Evolutionary conservation across 30 jellyfish, hydroid and myxozoan genomes (phyloP).

Genomic region (Hydra vulgaris): DNA sequence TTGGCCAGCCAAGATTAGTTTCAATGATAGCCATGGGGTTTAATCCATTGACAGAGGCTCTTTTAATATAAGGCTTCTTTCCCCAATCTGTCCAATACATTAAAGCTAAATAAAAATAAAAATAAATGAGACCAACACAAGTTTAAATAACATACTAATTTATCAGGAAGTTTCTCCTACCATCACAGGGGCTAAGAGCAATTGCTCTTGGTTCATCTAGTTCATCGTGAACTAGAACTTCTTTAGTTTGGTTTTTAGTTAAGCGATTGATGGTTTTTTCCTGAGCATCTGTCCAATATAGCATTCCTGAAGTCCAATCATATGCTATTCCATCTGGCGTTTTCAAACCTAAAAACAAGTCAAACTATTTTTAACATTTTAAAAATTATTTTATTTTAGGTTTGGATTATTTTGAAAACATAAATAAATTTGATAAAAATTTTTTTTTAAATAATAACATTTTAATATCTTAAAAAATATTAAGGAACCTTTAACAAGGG

Average conservation of each 20-base stretch:
- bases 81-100: slow-evolving; percentile 99
- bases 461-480: too few species aligned
- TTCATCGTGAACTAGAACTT: slow-evolving; percentile 58
- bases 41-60: slow-evolving; percentile 83
- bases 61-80: slow-evolving; percentile 61
- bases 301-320: slow-evolving; percentile 62
- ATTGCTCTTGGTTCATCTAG: slow-evolving; percentile 97
- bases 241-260: slow-evolving; percentile 33
- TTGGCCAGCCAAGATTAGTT: slow-evolving; percentile 92
- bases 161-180: slow-evolving; percentile 23
- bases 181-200: slow-evolving; percentile 95
- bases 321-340: slow-evolving; percentile 98
- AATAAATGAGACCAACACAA: neutral
- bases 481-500: slow-evolving; percentile 51
- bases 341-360: slow-evolving; percentile 36
- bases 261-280: slow-evolving; percentile 75
- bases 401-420: too few species aligned
- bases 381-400: neutral
- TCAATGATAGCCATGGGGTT: slow-evolving; percentile 49
- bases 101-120: neutral
- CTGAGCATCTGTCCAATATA: slow-evolving; percentile 98
- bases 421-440: too few species aligned
- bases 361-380: neutral
- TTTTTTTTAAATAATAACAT: too few species aligned
- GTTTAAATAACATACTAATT: neutral